Evolutionary conservation across 2,797 vertebrate genomes (phyloP), one percentile per base, ranked within the genome.

Genomic region (Arrhamphus sclerolepis): DNA sequence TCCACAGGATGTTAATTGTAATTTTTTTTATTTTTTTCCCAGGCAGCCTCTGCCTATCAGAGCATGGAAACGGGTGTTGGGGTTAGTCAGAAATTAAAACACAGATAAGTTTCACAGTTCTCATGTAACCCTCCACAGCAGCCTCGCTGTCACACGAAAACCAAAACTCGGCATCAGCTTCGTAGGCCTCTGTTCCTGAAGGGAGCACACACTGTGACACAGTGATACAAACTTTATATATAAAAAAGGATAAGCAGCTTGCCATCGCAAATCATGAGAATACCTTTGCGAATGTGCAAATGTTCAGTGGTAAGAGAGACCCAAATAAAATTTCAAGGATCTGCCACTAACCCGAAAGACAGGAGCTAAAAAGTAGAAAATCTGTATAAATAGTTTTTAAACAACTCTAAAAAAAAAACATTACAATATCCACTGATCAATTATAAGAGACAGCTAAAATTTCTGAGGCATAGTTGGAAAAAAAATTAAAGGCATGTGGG

Each of bases 311-410:
- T 60, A 68, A 11, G 13, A 34, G 70, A 60, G 51, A 75, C 55
- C 60, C 43, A 39, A 40, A 55, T 69, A 58, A 17, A 66, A 48
- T 59, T 34, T 52, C 49, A 56, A 62, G 62, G 56, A 64, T 56
- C 58, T 1, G 19, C 72, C 42, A 26, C 58, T 57, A n/a, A 69
- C 9, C 31, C 31, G 9, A 34, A 60, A 78, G 44, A 86, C 80
- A 83, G 59, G 61, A 87, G 74, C 72, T 82, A 66, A 66, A 73
- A 85, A 80, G 77, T 88, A 89, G 81, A 90, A 89, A 85, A 88
- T 87, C 66, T 83, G 62, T 91, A 93, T 92, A 93, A 93, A 93
- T 93, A 93, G 75, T 68, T 56, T 77, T 72, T 68, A 78, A 52
- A 88, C 70, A 81, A 83, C 61, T 62, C 70, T n/a, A n/a, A n/a